phyloP scores from a whole-genome alignment of 2,797 vertebrate genomes.

The Acestrorhynchus altus region DNA sequence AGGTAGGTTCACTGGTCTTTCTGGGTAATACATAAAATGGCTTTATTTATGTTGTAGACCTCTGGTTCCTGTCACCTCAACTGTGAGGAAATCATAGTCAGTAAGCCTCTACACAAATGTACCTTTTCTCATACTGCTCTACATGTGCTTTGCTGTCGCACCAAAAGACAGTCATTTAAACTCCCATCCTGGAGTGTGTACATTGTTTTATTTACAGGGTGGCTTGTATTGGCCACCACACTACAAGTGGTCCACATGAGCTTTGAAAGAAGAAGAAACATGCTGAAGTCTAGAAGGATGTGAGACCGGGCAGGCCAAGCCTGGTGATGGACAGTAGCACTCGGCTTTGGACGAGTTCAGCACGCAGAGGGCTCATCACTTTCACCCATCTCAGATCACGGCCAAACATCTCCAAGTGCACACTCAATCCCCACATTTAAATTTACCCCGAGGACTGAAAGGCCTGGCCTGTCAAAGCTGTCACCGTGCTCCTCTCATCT shows the following conservation, averaged over 20 bases:
- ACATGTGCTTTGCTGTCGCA: conserved; percentile 35
- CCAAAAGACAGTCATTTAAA: conserved; percentile 58
- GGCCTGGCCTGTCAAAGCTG: conserved; percentile 64
- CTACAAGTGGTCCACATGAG: not conserved
- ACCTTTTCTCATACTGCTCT: conserved; percentile 10
- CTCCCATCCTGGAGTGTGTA: conserved; percentile 53
- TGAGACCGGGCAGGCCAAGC: conserved; percentile 37
- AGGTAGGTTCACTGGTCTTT: too few relatives aligned
- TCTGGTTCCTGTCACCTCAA: too few relatives aligned
- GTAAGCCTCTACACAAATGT: too few relatives aligned
- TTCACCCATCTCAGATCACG: conserved; percentile 45
- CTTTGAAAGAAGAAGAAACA: conserved; percentile 25
- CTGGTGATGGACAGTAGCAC: conserved; percentile 49
- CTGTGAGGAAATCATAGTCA: too few relatives aligned
- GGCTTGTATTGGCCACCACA: conserved; percentile 40
- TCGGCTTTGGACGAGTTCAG: conserved; percentile 33
- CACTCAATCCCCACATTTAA: conserved; percentile 64
- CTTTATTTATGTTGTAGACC: too few relatives aligned
- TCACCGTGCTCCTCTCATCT: conserved; percentile 59
- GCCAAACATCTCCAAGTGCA: conserved; percentile 45
- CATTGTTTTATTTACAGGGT: conserved; percentile 46
- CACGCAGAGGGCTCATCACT: conserved; percentile 52
- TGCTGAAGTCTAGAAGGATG: conserved; percentile 20
- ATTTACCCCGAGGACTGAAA: conserved; percentile 60
- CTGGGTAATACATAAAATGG: too few relatives aligned